phyloP scores from a whole-genome alignment of 2,888 invertebrate genomes.

The Euclidia mi region DNA sequence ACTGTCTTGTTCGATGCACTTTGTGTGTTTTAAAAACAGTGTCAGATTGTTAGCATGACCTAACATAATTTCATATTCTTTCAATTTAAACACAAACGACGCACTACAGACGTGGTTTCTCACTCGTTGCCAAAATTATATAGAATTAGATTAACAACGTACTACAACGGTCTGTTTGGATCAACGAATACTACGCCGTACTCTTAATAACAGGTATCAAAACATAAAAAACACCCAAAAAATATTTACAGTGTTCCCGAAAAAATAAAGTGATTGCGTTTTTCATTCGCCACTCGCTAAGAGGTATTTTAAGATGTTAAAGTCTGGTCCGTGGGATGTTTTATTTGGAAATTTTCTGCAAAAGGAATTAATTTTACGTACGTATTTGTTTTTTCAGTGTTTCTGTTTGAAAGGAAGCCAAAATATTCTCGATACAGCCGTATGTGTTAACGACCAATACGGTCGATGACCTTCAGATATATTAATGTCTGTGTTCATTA shows the following conservation, averaged over 20 bases:
- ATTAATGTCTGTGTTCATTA: conserved; percentile 16
- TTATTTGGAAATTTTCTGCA: conserved; percentile 53
- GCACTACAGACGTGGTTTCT: not conserved
- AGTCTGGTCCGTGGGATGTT: conserved; percentile 36
- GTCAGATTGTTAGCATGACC: not conserved
- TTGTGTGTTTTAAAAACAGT: too few relatives aligned
- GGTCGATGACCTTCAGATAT: conserved; percentile 64
- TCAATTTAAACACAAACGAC: conserved; percentile 5
- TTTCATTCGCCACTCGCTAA: conserved; percentile 15
- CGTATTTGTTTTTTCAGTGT: conserved; percentile 27
- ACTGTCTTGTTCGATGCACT: too few relatives aligned
- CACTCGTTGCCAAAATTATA: conserved; percentile 21
- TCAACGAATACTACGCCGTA: conserved; percentile 10
- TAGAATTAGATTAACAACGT: conserved; percentile 19
- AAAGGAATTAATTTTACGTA: conserved; percentile 62
- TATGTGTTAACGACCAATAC: conserved; percentile 59
- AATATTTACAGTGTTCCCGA: conserved; percentile 17
- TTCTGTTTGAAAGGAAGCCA: conserved; percentile 73
- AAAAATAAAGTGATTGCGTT: conserved; percentile 30
- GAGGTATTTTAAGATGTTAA: conserved; percentile 46
- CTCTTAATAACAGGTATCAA: conserved; percentile 13
- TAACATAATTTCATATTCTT: not conserved
- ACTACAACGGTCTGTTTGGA: conserved; percentile 7
- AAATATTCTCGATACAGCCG: conserved; percentile 54
- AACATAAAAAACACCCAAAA: conserved; percentile 19